Percentiles rank a stretch among this genome's conserved stretches.
Evolutionary conservation across 2,888 invertebrate genomes (phyloP).

Genomic region (Cephonodes hylas): DNA sequence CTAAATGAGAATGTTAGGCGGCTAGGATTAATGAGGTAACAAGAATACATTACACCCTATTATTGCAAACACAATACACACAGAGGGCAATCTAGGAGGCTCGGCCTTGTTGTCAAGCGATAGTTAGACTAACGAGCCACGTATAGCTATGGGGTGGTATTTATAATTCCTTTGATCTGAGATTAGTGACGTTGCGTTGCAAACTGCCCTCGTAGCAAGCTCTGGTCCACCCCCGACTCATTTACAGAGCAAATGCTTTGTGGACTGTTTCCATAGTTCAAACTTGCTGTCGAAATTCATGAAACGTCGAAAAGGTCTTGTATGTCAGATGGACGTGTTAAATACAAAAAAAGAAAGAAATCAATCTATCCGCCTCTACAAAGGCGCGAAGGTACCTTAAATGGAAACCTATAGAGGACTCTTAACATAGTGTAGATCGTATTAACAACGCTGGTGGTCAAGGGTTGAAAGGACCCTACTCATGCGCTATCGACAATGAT

Average conservation of each 20-base stretch:
- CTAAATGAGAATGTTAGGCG: no score
- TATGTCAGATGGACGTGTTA: no score
- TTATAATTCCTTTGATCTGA: constrained; percentile 3
- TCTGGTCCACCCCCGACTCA: not conserved
- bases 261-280: not conserved
- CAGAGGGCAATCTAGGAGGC: not conserved
- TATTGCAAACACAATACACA: no score
- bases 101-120: not conserved
- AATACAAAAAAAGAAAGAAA: no score
- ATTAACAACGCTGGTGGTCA: not conserved
- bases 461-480: constrained; percentile 1
- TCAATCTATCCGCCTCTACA: not conserved
- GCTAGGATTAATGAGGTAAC: no score
- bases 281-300: no score
- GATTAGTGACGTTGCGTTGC: not conserved
- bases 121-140: not conserved
- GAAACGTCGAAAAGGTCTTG: no score
- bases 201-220: not conserved
- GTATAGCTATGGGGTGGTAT: not conserved
- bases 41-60: no score
- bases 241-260: not conserved
- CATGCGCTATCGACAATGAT: not conserved
- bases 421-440: not conserved
- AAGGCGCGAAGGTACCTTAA: not conserved
- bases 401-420: not conserved